phyloP scores from a whole-genome alignment of 1,140 invertebrate genomes.

The Macrosteles quadrilineatus region DNA sequence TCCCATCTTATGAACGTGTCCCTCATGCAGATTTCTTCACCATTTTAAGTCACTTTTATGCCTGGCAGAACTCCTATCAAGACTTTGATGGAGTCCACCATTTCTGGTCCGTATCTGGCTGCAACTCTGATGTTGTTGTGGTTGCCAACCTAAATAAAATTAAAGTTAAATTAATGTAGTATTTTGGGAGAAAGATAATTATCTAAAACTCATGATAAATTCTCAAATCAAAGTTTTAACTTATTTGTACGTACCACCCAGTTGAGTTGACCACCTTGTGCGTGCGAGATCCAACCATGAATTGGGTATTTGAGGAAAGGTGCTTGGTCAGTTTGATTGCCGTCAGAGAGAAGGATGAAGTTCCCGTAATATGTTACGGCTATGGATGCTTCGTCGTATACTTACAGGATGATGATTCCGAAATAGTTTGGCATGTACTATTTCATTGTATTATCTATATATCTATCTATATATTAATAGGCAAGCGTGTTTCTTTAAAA shows the following conservation, averaged over 20 bases:
- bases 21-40: slow-evolving; percentile 75
- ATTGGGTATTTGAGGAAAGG: slow-evolving; percentile 54
- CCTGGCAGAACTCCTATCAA: slow-evolving; percentile 73
- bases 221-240: not conserved
- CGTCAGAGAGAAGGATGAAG: slow-evolving; percentile 59
- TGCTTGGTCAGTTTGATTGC: slow-evolving; percentile 50
- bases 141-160: slow-evolving; percentile 64
- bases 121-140: slow-evolving; percentile 69
- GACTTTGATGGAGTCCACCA: slow-evolving; percentile 74
- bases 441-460: too few relatives aligned
- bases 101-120: slow-evolving; percentile 60
- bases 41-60: slow-evolving; percentile 72
- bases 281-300: slow-evolving; percentile 56
- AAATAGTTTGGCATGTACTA: too few relatives aligned
- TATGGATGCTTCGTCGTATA: slow-evolving; percentile 44
- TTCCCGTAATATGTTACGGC: slow-evolving; percentile 52
- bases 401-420: slow-evolving; percentile 54
- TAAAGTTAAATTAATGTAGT: not conserved
- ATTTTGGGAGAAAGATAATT: not conserved
- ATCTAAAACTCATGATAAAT: not conserved
- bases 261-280: slow-evolving; percentile 53
- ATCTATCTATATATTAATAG: too few relatives aligned
- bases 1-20: slow-evolving; percentile 60
- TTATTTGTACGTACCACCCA: slow-evolving; percentile 56
- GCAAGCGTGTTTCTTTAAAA: too few relatives aligned